phyloP scores from a whole-genome alignment of 1,140 invertebrate species.

The Ylistrum balloti region DNA sequence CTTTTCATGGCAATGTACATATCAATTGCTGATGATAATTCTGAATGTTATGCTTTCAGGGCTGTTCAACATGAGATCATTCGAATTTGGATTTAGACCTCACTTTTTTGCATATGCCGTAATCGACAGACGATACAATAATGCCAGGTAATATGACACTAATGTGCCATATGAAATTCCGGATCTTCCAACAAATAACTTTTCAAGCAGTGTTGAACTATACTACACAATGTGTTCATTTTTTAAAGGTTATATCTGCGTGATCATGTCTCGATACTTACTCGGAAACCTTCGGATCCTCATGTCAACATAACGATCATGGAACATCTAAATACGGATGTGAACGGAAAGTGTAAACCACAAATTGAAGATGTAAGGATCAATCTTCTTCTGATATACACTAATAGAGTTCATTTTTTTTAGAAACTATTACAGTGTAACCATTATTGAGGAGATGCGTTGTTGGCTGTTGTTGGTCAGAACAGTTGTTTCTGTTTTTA shows the following conservation, averaged over 20 bases:
- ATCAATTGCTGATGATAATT: too few relatives aligned
- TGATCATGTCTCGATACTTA: not conserved
- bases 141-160: not conserved
- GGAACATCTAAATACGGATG: not conserved
- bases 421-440: too few relatives aligned
- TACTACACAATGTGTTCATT: too few relatives aligned
- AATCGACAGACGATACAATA: not conserved
- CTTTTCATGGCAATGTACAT: too few relatives aligned
- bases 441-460: not conserved
- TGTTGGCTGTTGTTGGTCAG: too few relatives aligned
- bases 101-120: not conserved
- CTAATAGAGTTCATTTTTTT: too few relatives aligned
- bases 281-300: slow-evolving; percentile 1
- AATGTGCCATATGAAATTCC: too few relatives aligned
- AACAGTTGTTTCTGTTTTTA: not conserved
- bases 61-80: slow-evolving; percentile 6
- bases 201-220: too few relatives aligned
- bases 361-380: not conserved
- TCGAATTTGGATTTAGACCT: not conserved
- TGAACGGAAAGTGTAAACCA: not conserved
- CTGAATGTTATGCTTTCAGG: not conserved
- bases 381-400: not conserved
- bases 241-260: not conserved
- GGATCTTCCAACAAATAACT: too few relatives aligned
- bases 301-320: not conserved